phyloP scores from a whole-genome alignment of 2,797 vertebrate genomes.

The Chanos chanos region DNA sequence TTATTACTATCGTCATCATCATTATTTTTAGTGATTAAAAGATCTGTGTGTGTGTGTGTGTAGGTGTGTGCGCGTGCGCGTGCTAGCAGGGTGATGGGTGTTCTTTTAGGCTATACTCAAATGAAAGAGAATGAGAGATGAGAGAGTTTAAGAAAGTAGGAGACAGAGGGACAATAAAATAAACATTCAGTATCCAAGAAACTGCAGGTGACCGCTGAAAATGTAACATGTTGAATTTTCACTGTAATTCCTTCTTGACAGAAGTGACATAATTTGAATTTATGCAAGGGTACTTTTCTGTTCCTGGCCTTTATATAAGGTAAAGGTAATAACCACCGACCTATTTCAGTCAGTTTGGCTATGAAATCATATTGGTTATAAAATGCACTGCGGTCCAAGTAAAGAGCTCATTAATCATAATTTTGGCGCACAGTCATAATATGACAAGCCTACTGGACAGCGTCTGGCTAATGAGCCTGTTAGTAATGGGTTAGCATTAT shows the following conservation, averaged over 20 bases:
- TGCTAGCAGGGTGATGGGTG: neutral
- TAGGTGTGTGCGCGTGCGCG: too few relatives aligned
- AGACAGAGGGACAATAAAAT: too few relatives aligned
- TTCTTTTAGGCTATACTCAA: neutral
- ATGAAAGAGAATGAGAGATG: neutral
- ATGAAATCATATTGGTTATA: slow-evolving; percentile 50
- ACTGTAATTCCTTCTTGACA: too few relatives aligned
- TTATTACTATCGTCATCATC: too few relatives aligned
- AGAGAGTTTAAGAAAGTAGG: neutral
- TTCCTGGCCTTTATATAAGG: too few relatives aligned
- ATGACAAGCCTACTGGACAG: slow-evolving; percentile 62
- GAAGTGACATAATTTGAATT: too few relatives aligned
- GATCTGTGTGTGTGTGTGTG: slow-evolving; percentile 1
- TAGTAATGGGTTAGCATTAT: slow-evolving; percentile 51
- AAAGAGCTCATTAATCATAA: slow-evolving; percentile 66
- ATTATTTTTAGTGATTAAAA: too few relatives aligned
- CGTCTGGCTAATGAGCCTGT: slow-evolving; percentile 59
- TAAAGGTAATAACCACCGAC: neutral
- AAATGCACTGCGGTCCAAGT: slow-evolving; percentile 60
- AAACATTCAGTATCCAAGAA: too few relatives aligned
- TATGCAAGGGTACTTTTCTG: too few relatives aligned
- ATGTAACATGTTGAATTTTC: too few relatives aligned
- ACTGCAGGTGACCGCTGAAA: too few relatives aligned
- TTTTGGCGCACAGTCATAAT: slow-evolving; percentile 62
- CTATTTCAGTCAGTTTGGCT: slow-evolving; percentile 38